Base-by-base conservation (phyloP, 2,797 vertebrate species). In the Iguana delicatissima region DNA sequence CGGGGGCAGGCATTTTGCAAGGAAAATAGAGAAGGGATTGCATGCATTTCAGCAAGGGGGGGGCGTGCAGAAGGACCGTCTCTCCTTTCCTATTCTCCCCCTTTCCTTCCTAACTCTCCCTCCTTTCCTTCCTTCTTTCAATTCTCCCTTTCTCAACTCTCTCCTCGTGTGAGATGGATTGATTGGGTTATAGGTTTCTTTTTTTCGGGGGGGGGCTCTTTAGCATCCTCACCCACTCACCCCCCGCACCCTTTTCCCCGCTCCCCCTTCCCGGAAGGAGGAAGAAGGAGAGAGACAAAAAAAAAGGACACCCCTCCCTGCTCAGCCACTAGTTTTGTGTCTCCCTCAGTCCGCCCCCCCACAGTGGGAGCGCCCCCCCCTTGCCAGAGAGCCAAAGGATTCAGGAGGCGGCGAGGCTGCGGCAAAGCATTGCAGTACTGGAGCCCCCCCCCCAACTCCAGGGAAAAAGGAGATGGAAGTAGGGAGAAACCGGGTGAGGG, bases 351-450 rank as follows among this genome's bases (percentile, higher is more conserved):
- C 59, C 10, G 18, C 22, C 32, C 22, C 3, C 62, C 55, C 69
- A 2, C 26, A 22, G 24, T 1, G 38, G 38, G 26, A 52, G 9
- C 13, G 38, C 50, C 12, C 42, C 38, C n/a, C 38, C 80, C 67
- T 18, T 22, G 38, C 52, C 26, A 50, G 84, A 90, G 52, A 90
- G 52, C 64, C 89, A 18, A 35, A 38, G n/a, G 84, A 74, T 74
- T 73, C 84, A 67, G 84, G 85, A 87, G 80, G 67, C 69, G 59
- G 85, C 32, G n/a, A 67, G 89, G 85, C 69, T 90, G 89, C 89
- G 89, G 79, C 89, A 90, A 90, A 90, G 85, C 89, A 90, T 64
- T 90, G 89, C 89, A 57, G 89, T 83, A 85, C 62, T 69, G 83
- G 55, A 50, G 20, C 46, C 59, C 29, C 35, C 20, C 22, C 55